Evolutionary conservation across 1,140 invertebrate genomes (phyloP).

Genomic region (Achroia grisella): DNA sequence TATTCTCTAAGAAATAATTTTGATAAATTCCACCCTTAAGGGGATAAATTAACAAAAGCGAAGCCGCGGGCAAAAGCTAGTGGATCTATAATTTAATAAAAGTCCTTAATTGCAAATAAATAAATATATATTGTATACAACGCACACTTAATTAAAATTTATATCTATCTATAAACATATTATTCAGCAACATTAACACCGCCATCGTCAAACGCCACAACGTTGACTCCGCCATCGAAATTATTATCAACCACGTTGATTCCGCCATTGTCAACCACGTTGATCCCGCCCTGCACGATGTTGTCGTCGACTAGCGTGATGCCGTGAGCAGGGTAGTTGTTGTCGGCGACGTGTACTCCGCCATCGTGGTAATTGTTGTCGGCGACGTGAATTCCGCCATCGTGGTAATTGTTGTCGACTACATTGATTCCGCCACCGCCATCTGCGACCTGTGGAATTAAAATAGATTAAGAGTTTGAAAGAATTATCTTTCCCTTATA

Average conservation of each 20-base stretch:
- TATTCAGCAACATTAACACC: too few species aligned
- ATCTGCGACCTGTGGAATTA: conserved; percentile 8
- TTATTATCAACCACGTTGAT: conserved; percentile 12
- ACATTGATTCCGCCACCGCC: conserved; percentile 14
- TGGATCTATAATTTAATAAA: too few species aligned
- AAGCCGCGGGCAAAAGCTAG: too few species aligned
- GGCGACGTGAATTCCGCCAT: conserved; percentile 13
- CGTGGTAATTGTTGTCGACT: conserved; percentile 8
- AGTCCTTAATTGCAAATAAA: too few species aligned
- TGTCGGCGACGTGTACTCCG: conserved; percentile 15
- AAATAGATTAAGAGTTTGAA: background rate
- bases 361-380: conserved; percentile 10
- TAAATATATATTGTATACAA: too few species aligned
- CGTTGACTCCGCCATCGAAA: background rate
- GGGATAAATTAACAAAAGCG: too few species aligned
- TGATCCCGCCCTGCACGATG: background rate
- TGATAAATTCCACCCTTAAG: too few species aligned
- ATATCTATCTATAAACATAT: too few species aligned
- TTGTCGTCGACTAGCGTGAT: conserved; percentile 8
- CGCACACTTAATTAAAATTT: too few species aligned
- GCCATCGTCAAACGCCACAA: too few species aligned
- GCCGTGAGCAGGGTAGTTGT: conserved; percentile 2
- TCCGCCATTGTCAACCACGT: conserved; percentile 3
- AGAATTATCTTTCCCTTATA: too few species aligned
- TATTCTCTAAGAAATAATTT: too few species aligned